Percentiles rank a stretch among this genome's conserved stretches.
These are phyloP conservation scores for Melanotaenia pygmaea DNA, from an alignment of 2,797 vertebrate species.

Conservation along the genomic window DNA sequence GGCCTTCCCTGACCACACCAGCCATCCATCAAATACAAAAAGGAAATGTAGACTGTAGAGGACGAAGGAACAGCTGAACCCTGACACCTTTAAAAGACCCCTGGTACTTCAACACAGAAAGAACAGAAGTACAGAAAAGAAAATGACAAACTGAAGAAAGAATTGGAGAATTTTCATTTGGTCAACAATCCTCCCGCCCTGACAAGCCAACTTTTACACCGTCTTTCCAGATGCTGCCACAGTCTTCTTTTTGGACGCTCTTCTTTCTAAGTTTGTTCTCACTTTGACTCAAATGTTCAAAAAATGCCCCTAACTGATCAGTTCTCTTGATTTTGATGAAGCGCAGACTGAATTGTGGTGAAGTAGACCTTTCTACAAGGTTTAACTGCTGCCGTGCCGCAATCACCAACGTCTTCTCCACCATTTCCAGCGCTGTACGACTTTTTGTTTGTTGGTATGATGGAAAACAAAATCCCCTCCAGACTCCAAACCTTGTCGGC, in stretches of 20 bases:
- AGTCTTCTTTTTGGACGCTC: constrained; percentile 31
- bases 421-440: too few species aligned
- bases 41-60: not conserved
- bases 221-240: constrained; percentile 11
- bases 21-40: not conserved
- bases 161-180: not conserved
- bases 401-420: not conserved
- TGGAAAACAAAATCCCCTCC: too few species aligned
- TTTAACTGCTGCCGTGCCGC: constrained; percentile 1
- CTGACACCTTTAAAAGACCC: too few species aligned
- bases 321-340: constrained; percentile 45
- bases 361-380: constrained; percentile 22
- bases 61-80: not conserved
- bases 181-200: not conserved
- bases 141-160: not conserved
- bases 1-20: not conserved
- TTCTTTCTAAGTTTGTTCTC: constrained; percentile 38
- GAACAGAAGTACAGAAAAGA: not conserved
- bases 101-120: too few species aligned
- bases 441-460: too few species aligned
- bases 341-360: constrained; percentile 18
- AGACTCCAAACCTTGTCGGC: too few species aligned
- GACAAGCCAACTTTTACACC: not conserved
- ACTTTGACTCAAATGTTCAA: constrained; percentile 22
- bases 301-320: constrained; percentile 36